Conservation (phyloP, 2,113 vertebrate genomes). For the Poecile atricapillus region DNA sequence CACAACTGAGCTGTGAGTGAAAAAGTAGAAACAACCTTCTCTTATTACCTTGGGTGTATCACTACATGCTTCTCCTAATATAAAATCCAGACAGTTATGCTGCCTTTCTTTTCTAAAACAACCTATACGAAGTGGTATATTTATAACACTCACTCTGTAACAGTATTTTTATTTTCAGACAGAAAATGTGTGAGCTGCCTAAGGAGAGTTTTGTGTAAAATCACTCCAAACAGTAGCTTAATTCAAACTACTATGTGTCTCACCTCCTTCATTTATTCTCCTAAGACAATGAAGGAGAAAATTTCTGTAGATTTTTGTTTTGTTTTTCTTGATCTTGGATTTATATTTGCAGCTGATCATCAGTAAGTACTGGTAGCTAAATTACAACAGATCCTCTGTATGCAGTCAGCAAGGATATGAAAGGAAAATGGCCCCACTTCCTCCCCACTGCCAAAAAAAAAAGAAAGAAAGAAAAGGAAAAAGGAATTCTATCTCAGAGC, state of each 20-base stretch:
- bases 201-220: background rate
- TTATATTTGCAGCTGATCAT: background rate
- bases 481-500: background rate
- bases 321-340: background rate
- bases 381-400: conserved; percentile 18
- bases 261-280: background rate
- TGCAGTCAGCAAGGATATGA: background rate
- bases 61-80: background rate
- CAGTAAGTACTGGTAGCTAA: background rate
- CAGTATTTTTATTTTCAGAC: background rate
- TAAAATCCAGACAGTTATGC: background rate
- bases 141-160: background rate
- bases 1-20: background rate
- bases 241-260: background rate
- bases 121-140: background rate
- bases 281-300: background rate
- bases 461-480: background rate
- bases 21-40: background rate
- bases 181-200: background rate
- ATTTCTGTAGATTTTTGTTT: background rate
- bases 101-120: background rate
- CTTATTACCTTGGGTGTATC: background rate
- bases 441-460: background rate
- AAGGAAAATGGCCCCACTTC: background rate
- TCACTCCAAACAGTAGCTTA: background rate